phyloP scores from a whole-genome alignment of 2,113 vertebrate species.

The Campylorhamphus procurvoides region DNA sequence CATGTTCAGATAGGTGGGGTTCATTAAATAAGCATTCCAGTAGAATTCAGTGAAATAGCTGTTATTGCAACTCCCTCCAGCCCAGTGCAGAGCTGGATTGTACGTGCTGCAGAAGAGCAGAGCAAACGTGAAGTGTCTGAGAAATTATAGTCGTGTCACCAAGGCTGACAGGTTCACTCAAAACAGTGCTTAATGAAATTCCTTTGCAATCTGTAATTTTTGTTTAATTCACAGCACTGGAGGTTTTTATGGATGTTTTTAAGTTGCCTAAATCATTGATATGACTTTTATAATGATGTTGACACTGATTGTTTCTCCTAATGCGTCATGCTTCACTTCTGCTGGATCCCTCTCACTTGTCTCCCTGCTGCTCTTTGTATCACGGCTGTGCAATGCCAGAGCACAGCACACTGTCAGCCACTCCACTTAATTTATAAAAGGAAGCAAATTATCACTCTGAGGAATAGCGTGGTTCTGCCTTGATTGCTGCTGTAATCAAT shows the following conservation, averaged over 20 bases:
- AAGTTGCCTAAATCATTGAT: background rate
- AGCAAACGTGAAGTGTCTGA: background rate
- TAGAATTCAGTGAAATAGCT: background rate
- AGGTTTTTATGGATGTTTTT: background rate
- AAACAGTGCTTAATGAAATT: background rate
- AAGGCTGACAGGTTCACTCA: slow-evolving; percentile 14
- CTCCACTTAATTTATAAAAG: background rate
- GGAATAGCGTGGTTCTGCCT: background rate
- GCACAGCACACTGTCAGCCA: background rate
- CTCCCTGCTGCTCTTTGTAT: background rate
- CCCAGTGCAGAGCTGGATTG: background rate
- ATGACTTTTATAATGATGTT: background rate
- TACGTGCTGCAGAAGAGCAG: background rate
- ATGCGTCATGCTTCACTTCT: background rate
- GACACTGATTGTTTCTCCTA: background rate
- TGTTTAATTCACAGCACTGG: background rate
- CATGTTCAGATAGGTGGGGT: accelerated
- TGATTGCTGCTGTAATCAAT: background rate
- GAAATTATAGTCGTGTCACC: background rate
- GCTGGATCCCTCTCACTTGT: background rate
- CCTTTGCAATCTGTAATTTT: background rate
- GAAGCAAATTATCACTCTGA: background rate
- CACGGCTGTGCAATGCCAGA: background rate
- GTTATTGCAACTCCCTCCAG: background rate
- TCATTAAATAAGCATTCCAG: background rate